A percentile compares a stretch with the other conserved stretches of the same genome.
These are phyloP conservation scores for Synanthedon vespiformis DNA, from an alignment of 2,888 invertebrate species.

Conservation along the genomic window DNA sequence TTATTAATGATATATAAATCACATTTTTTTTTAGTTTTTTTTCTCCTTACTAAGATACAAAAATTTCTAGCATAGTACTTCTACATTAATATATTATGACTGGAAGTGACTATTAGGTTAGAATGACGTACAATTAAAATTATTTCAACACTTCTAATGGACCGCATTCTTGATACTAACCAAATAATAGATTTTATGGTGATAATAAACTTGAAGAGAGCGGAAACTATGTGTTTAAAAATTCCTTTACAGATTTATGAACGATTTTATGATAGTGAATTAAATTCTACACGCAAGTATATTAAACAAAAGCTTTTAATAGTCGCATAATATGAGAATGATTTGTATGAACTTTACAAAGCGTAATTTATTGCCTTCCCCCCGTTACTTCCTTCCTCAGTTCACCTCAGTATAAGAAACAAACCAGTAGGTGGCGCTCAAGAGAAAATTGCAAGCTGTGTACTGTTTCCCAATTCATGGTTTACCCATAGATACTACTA, in stretches of 20 bases:
- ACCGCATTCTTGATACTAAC: no score
- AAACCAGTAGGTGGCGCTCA: no score
- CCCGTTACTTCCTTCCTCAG: conserved; percentile 51
- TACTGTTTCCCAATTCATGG: no score
- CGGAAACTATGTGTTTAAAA: not conserved
- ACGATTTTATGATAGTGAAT: no score
- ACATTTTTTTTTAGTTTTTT: conserved; percentile 36
- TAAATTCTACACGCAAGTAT: no score
- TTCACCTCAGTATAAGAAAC: no score
- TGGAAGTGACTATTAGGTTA: conserved; percentile 61
- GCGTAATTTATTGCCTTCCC: conserved; percentile 81
- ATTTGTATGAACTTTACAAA: conserved; percentile 64
- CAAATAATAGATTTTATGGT: conserved; percentile 16
- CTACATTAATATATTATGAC: conserved; percentile 67
- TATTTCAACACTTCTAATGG: no score
- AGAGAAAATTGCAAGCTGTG: no score
- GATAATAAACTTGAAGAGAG: conserved; percentile 7
- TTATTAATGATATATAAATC: conserved; percentile 43
- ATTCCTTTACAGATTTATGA: no score
- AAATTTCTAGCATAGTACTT: conserved; percentile 34
- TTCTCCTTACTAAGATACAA: conserved; percentile 37
- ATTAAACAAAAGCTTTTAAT: no score
- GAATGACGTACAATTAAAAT: conserved; percentile 42
- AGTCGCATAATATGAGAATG: conserved; percentile 1
- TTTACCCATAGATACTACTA: no score